A percentile compares a stretch with the other conserved stretches of the same genome.
These are phyloP conservation scores for Lycaon pictus DNA, from an alignment of 2,113 vertebrate genomes.

Conservation along the genomic window DNA sequence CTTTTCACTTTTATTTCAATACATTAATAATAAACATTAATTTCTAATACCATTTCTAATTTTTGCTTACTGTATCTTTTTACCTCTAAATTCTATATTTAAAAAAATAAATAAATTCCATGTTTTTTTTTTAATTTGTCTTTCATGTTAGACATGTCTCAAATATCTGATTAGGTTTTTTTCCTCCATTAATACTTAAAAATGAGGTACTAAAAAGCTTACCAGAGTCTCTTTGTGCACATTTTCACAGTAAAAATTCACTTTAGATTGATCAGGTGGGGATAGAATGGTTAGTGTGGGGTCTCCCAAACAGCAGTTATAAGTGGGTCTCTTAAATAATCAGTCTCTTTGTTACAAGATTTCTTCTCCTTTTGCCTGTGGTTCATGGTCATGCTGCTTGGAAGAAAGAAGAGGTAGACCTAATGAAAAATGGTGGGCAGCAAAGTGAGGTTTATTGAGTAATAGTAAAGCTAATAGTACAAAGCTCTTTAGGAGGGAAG, in stretches of 20 bases:
- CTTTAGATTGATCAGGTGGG: neutral
- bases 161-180: neutral
- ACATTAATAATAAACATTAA: neutral
- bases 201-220: neutral
- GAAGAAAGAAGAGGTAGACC: neutral
- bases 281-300: neutral
- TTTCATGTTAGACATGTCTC: neutral
- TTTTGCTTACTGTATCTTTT: neutral
- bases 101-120: no score
- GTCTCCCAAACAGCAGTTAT: neutral
- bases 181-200: neutral
- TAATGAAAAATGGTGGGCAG: neutral
- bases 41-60: neutral
- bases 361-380: neutral
- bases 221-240: neutral
- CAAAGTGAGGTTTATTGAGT: neutral
- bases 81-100: neutral
- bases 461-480: neutral
- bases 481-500: neutral
- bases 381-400: neutral
- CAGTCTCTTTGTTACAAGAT: neutral
- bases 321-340: neutral
- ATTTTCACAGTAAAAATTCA: neutral
- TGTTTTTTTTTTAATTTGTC: neutral
- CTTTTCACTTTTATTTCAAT: neutral